Base-by-base conservation (phyloP, 2,797 vertebrate genomes). In the Gephyroberyx darwinii region DNA sequence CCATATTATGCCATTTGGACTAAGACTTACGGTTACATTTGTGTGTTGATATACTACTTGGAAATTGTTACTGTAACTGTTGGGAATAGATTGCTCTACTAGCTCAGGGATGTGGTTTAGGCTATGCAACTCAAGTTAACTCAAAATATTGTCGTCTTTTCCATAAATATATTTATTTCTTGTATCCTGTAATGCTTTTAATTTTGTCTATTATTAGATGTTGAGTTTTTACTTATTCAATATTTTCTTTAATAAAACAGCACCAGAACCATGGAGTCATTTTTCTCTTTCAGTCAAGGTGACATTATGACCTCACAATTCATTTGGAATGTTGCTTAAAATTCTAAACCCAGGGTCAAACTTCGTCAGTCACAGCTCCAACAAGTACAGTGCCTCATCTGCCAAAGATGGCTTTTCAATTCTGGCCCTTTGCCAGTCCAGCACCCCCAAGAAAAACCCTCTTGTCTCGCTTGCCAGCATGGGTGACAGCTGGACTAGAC, bases 161-260 rank as follows among this genome's bases (percentile, higher is more conserved):
- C 33, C 0, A 3, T 16, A 56, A 17, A 37, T 37, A 8, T 57
- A 33, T 55, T 57, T 37, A 57, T 57, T 57, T 5, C 33, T 12
- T 37, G 8, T 37, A 8, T 39, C 9, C 10, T 17, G 8, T 57
- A 19, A 2, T 57, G 16, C 33, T 83, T 83, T 78, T 67, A 75
- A 65, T 19, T 63, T 1, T 68, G 5, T 13, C 16, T 53, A 19
- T 19, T 19, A 1, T 26, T 58, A 67, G 10, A 68, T 65, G 53
- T 10, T 61, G 12, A 45, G 1, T 14, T 74, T 82, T 84, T 69
- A 83, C 33, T 56, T 77, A 78, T 17, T 53, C 70, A n/a, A 59
- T 85, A 87, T 90, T 88, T 62, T 91, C 82, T 91, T 80, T 20
- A 90, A 85, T 89, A 88, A 90, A 90, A 83, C 2, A 8, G 31